Evolutionary conservation across 2,113 vertebrate species (phyloP).

Genomic region (Tautogolabrus adspersus): DNA sequence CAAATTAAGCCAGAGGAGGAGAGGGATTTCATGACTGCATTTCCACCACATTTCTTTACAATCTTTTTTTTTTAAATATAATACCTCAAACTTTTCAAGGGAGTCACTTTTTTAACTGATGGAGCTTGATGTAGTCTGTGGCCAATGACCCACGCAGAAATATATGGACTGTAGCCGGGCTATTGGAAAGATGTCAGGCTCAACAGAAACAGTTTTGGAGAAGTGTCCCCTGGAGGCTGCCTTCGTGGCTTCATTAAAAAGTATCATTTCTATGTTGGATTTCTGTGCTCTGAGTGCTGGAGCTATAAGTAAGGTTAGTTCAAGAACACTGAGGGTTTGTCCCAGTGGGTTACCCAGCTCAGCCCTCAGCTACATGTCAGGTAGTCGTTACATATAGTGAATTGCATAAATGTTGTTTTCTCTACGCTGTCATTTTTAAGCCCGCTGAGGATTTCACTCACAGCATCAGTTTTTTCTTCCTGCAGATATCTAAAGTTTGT

Average conservation of each 20-base stretch:
- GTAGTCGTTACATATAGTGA: conserved; percentile 3
- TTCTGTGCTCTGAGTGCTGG: conserved; percentile 17
- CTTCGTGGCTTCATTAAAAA: conserved; percentile 72
- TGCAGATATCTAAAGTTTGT: too few species aligned
- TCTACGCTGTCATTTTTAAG: background rate
- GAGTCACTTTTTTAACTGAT: conserved; percentile 41
- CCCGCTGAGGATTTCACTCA: background rate
- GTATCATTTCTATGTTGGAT: conserved; percentile 60
- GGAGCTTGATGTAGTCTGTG: conserved; percentile 47
- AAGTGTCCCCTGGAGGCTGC: conserved; percentile 48
- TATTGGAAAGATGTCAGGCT: conserved; percentile 70
- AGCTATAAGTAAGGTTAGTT: conserved; percentile 40
- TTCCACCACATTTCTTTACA: background rate
- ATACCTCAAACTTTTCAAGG: conserved; percentile 37
- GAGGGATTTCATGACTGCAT: background rate
- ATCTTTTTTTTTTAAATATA: background rate
- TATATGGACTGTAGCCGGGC: conserved; percentile 40
- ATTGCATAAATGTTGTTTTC: background rate
- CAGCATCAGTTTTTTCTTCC: background rate
- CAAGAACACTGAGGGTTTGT: conserved; percentile 35
- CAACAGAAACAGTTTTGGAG: conserved; percentile 63
- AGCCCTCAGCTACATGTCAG: conserved; percentile 22
- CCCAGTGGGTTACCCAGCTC: conserved; percentile 29
- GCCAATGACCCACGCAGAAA: conserved; percentile 59
- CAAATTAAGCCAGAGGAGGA: background rate